Percentiles rank a stretch among this genome's conserved stretches.
These are phyloP conservation scores for Tanaodytes sp. DNA, from an alignment of 2,888 invertebrate species.

Conservation along the genomic window DNA sequence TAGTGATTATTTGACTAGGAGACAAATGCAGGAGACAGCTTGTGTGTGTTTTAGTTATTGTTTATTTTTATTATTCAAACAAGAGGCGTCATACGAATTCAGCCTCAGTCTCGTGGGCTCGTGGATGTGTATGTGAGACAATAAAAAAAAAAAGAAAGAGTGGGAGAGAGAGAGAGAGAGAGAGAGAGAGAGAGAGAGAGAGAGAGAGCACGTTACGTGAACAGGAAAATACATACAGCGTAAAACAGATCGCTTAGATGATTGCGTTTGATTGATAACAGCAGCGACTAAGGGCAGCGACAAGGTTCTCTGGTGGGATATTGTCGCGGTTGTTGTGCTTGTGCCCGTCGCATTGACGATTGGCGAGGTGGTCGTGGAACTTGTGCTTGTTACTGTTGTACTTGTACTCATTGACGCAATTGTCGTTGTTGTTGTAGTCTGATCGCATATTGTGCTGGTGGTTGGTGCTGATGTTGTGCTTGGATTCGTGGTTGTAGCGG, in stretches of 20 bases:
- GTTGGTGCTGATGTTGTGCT: conserved; percentile 63
- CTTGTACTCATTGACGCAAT: conserved; percentile 56
- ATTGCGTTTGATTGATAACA: conserved; percentile 72
- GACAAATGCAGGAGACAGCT: too few species aligned
- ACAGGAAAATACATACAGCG: conserved; percentile 72
- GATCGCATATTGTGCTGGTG: conserved; percentile 58
- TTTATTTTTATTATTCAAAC: too few species aligned
- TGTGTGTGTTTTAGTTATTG: too few species aligned
- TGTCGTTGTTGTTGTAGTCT: conserved; percentile 46
- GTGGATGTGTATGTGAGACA: too few species aligned
- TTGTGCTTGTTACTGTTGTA: conserved; percentile 42
- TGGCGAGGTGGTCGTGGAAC: conserved; percentile 59
- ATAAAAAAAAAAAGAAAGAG: too few species aligned
- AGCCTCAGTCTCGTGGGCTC: too few species aligned
- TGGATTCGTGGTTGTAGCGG: conserved; percentile 37
- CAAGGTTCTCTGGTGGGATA: conserved; percentile 80
- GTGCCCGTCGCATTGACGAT: conserved; percentile 57
- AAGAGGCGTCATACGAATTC: too few species aligned
- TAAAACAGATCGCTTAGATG: conserved; percentile 72
- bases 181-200: too few species aligned
- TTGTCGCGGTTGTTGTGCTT: conserved; percentile 66
- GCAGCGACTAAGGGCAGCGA: conserved; percentile 80
- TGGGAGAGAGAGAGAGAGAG: too few species aligned
- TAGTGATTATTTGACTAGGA: too few species aligned
- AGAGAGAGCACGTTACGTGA: too few species aligned